Evolutionary conservation across 2,888 invertebrate genomes (phyloP), one percentile per base, ranked within the genome.

Genomic region (Apamea monoglypha): DNA sequence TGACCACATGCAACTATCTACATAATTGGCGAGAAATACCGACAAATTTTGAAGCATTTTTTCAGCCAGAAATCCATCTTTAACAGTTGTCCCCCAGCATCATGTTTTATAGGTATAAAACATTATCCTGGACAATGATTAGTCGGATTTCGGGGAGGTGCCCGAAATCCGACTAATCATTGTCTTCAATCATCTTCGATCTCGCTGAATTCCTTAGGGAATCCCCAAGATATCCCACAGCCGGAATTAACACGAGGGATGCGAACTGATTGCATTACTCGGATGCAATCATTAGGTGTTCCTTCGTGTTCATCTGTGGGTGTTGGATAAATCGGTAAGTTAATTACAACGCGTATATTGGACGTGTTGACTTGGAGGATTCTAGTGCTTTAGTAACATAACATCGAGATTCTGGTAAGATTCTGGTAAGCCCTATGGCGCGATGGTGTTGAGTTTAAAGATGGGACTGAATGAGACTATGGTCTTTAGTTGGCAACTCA

Each of bases 251-350:
- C 82, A 77, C 73, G 64, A 82, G 82, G 70, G 75, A 61, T 66
- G 64, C 73, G 78, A 50, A 61, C 79, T 87, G 88, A 90, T 90
- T 87, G 87, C 88, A 81, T 85, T 87, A 78, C 63, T 71, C 59
- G 71, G 74, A 83, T 83, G 88, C 87, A 88, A 86, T 89, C 86
- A 89, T 89, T 88, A 88, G 80, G 64, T 82, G 81, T 80, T 79
- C 88, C 86, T 90, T 89, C 88, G 85, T 88, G 87, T 76, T 82
- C 63, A 40, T 80, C 61, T 69, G 50, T 66, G 79, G 73, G 75
- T 82, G 73, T 82, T 74, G 78, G 84, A 74, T 78, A 70, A 61
- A 67, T 76, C 72, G 32, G 50, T 88, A 89, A 90, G 88, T 83
- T 81, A 81, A 84, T 90, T 87, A 84, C 63, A 59, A 32, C 32